A percentile compares a stretch with the other conserved stretches of the same genome.
Evolutionary conservation across 2,888 invertebrate genomes (phyloP).

Genomic region (Ichneumoninae sp.): DNA sequence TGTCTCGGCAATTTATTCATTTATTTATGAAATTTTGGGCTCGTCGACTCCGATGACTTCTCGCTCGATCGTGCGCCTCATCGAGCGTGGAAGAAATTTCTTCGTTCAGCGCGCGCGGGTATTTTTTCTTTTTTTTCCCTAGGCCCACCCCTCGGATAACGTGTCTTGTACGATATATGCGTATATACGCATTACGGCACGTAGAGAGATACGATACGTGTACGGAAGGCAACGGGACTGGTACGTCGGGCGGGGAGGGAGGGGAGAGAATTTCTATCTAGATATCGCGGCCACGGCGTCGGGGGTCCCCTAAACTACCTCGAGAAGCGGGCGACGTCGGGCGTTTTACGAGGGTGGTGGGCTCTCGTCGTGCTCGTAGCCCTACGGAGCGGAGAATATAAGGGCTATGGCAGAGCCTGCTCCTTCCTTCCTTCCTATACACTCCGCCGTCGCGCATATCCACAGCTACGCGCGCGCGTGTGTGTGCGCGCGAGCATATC

Average conservation of each 20-base stretch:
- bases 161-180: background rate
- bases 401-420: conserved; percentile 46
- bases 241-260: conserved; percentile 10
- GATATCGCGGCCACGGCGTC: conserved; percentile 66
- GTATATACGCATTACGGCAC: conserved; percentile 25
- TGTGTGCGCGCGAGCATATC: conserved; percentile 62
- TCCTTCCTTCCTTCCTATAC: conserved; percentile 29
- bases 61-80: conserved; percentile 43
- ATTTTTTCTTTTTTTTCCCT: conserved; percentile 5
- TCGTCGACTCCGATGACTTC: conserved; percentile 41
- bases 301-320: conserved; percentile 61
- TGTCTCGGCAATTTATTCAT: conserved; percentile 36
- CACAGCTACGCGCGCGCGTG: background rate
- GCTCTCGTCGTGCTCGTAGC: conserved; percentile 46
- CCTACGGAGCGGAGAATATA: conserved; percentile 47
- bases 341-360: conserved; percentile 72
- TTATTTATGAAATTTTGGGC: conserved; percentile 46
- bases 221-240: conserved; percentile 17
- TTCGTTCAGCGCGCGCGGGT: background rate
- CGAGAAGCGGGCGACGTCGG: conserved; percentile 57
- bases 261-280: conserved; percentile 61
- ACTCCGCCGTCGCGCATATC: conserved; percentile 1
- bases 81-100: conserved; percentile 50
- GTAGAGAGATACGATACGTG: conserved; percentile 50
- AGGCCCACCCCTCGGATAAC: background rate